Evolutionary conservation across 2,113 vertebrate genomes (phyloP), one percentile per base, ranked within the genome.

Genomic region (Phaetusa simplex): DNA sequence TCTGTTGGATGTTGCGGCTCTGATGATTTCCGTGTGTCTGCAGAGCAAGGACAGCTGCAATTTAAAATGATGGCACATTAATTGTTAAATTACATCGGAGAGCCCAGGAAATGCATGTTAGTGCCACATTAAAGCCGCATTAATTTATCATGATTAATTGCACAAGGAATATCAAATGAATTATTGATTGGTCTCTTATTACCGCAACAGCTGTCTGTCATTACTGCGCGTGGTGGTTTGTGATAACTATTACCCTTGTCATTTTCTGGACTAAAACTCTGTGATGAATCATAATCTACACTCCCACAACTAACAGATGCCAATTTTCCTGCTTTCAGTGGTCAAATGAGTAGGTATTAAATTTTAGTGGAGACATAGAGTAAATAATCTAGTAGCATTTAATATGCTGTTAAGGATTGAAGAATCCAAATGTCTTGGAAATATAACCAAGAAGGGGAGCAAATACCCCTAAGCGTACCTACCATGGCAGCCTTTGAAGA

Each of bases 131-230:
- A 98, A 96, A 95, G 79, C 74, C 59, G 18, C 32, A 85, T 92
- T 94, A 36, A 82, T 95, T 85, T 52, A 82, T 85, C 53, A 8
- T 56, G 53, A 93, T 93, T 91, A 94, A 96, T 88, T 94, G 88
- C 81, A 56, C 87, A 50, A 82, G 43, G 81, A 71, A 36, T 81
- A 93, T 82, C 59, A 82, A 79, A 83, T 93, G 79, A 95, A 93
- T 97, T 95, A 94, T 88, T 92, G 95, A 89, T 77, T 59, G 94
- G 92, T 69, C 81, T 95, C 77, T 90, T 91, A 45, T 88, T 91
- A 85, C 40, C 38, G 6, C 90, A 62, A 38, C 95, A 97, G 97
- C 94, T 94, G 84, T 36, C 94, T 91, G 94, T 79, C 94, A 73
- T 30, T 87, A 91, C 91, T 90, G 92, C 20, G 71, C 3, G 2